Base-by-base conservation (phyloP, 2,797 vertebrate genomes). In the Coregonus sp. region DNA sequence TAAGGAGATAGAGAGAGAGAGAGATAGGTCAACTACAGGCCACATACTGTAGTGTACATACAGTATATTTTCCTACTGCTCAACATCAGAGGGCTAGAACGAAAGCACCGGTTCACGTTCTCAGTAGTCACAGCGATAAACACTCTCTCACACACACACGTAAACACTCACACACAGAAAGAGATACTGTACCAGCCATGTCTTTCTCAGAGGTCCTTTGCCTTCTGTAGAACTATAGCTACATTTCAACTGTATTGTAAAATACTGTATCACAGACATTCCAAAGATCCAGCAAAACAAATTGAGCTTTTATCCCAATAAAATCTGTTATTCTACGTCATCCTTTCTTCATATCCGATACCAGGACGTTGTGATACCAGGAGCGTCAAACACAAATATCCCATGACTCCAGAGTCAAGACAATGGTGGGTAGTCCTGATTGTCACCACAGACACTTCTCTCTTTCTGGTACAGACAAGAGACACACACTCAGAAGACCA, bases 1-100 rank as follows among this genome's bases (percentile, higher is more conserved):
- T 99, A 81, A 67, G 78, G 81, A 59, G 78, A 15, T 6, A 70
- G 29, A 75, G 20, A 75, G 18, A 74, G 54, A 81, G 70, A 54
- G 15, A 72, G 33, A 75, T n/a, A 75, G 15, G 66, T 77, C 37
- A 40, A 61, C 18, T 29, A 72, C 18, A 85, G 29, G 82, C 70
- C 25, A 65, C 12, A 67, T 14, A 20, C 16, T 54, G n/a, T 51
- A 80, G 73, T 47, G 40, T 61, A 61, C 56, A 61, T 61, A n/a
- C 56, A 3, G 2, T 47, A 12, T 47, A 47, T 5, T 18, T 18
- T 5, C 16, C 18, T 59, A 20, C 56, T 18, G 56, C 15, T 5
- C 7, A 18, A 59, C 18, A 59, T 7, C 16, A 77, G 31, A 69
- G 20, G 74, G 63, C 85, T 50, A 73, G 37, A 84, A 65, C 74